Percentiles rank a stretch among this genome's conserved stretches.
These are phyloP conservation scores for Eilema caniola DNA, from an alignment of 2,888 invertebrate genomes.

Conservation along the genomic window DNA sequence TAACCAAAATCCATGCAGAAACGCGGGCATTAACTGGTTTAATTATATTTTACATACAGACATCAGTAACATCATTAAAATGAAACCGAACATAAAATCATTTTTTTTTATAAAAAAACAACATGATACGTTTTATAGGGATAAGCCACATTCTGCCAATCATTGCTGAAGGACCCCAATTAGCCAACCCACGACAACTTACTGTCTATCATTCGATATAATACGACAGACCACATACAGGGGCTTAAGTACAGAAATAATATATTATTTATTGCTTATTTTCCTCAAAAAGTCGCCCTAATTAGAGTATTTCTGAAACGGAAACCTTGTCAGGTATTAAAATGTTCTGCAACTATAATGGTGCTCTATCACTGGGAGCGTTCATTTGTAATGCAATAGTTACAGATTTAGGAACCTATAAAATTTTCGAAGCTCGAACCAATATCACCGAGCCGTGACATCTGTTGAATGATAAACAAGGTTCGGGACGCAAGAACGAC, in stretches of 20 bases:
- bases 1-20: too few species aligned
- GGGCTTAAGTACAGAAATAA: slow-evolving; percentile 18
- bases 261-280: background rate
- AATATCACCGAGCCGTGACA: too few species aligned
- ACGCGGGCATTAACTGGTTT: too few species aligned
- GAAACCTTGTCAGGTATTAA: slow-evolving; percentile 56
- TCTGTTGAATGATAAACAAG: too few species aligned
- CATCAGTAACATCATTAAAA: background rate
- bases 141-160: background rate
- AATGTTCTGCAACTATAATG: slow-evolving; percentile 10
- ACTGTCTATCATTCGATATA: slow-evolving; percentile 30
- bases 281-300: slow-evolving; percentile 41
- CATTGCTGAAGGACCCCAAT: background rate
- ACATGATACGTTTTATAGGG: background rate
- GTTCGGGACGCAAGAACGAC: too few species aligned
- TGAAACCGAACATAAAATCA: background rate
- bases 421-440: too few species aligned
- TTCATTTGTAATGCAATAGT: background rate
- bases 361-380: background rate
- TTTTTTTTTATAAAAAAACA: background rate
- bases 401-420: too few species aligned
- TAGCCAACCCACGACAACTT: slow-evolving; percentile 17
- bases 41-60: background rate
- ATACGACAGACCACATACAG: slow-evolving; percentile 12
- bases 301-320: slow-evolving; percentile 47